These are phyloP conservation scores for Serilophus lunatus DNA, from an alignment of 2,113 vertebrate species.

Conservation along the genomic window DNA sequence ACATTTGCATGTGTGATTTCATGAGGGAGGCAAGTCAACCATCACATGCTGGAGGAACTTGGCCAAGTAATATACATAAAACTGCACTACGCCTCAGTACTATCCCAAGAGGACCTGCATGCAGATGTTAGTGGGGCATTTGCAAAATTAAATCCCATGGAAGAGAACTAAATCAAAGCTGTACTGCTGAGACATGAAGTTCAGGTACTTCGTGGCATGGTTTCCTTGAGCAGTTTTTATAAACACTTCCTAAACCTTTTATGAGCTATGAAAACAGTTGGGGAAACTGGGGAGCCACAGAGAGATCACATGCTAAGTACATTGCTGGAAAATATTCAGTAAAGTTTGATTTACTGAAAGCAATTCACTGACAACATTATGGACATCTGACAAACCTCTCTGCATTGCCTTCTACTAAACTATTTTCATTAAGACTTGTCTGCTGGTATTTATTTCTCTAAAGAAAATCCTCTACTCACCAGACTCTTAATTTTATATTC, in stretches of 20 bases:
- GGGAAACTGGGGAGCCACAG: conserved; percentile 62
- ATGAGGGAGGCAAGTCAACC: conserved; percentile 75
- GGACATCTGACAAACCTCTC: background rate
- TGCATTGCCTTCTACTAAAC: background rate
- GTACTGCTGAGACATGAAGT: conserved; percentile 63
- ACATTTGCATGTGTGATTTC: conserved; percentile 64
- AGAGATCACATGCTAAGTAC: conserved; percentile 71
- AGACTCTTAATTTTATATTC: background rate
- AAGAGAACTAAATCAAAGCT: conserved; percentile 70
- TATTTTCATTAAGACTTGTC: conserved; percentile 25
- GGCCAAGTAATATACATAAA: conserved; percentile 72
- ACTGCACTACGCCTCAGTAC: conserved; percentile 38
- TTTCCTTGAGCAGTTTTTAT: conserved; percentile 73
- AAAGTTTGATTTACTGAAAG: no score
- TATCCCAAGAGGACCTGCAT: conserved; percentile 65
- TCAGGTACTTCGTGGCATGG: conserved; percentile 69
- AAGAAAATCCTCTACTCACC: background rate
- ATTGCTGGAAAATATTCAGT: conserved; percentile 60
- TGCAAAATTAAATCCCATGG: conserved; percentile 57
- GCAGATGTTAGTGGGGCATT: conserved; percentile 76
- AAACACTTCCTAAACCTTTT: conserved; percentile 74
- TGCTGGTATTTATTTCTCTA: background rate
- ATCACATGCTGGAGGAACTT: conserved; percentile 63
- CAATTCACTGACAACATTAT: background rate
- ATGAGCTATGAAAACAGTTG: conserved; percentile 74